Percentiles rank a stretch among this genome's conserved stretches.
phyloP scores from a whole-genome alignment of 2,888 invertebrate species.

The Bhutanitis thaidina region DNA sequence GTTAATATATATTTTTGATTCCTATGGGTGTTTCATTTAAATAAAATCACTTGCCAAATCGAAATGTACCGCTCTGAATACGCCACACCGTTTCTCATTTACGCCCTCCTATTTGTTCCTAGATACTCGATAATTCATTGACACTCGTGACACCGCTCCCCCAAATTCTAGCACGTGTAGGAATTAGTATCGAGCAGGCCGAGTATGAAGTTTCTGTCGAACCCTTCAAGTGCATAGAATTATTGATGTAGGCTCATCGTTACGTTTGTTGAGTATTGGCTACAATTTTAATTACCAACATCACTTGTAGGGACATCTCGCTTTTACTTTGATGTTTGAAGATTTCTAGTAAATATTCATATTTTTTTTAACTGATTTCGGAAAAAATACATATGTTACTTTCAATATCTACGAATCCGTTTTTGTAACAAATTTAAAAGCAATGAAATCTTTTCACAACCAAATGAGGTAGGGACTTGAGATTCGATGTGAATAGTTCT shows the following conservation, averaged over 20 bases:
- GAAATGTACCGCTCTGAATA: neutral
- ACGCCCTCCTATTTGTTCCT: conserved; percentile 47
- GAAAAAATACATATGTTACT: too few species aligned
- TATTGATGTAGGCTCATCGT: conserved; percentile 10
- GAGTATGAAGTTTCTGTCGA: conserved; percentile 14
- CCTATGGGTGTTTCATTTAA: neutral
- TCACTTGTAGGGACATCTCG: neutral
- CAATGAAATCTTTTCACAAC: too few species aligned
- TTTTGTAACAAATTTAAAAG: too few species aligned
- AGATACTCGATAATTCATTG: conserved; percentile 70
- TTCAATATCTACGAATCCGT: too few species aligned
- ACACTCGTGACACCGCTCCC: conserved; percentile 37
- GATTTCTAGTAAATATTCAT: too few species aligned
- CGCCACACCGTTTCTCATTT: conserved; percentile 6
- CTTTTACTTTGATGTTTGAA: neutral
- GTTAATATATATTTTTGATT: too few species aligned
- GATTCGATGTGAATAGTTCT: too few species aligned
- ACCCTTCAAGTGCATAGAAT: conserved; percentile 13
- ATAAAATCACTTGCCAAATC: neutral
- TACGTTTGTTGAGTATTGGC: conserved; percentile 2
- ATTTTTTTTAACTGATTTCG: too few species aligned
- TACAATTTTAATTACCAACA: conserved; percentile 11
- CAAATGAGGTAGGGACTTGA: too few species aligned
- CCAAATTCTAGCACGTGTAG: conserved; percentile 20
- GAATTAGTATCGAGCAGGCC: conserved; percentile 13